Base-by-base conservation (phyloP, 2,113 vertebrate species). In the Eublepharis macularius region DNA sequence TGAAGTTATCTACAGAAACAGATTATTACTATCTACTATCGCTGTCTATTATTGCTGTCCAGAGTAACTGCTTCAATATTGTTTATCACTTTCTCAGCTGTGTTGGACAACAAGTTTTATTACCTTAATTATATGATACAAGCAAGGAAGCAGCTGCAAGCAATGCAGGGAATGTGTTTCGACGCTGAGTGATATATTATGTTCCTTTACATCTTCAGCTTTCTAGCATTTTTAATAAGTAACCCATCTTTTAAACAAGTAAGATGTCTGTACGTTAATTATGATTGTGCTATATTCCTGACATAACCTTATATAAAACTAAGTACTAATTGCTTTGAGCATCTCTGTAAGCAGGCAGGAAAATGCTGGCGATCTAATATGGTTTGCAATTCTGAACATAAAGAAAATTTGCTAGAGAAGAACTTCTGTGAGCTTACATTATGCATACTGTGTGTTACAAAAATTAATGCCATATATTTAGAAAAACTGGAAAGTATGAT, bases 41-140 rank as follows among this genome's bases (percentile, higher is more conserved):
- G 49, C 51, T 86, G 57, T 72, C 54, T 85, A 24, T 57, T 63
- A 82, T 34, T 88, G 54, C 73, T 80, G 69, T 75, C 87, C 81
- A 45, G 36, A 84, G 80, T 68, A 80, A 34, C 78, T 76, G 54
- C 12, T 82, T 43, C 36, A 80, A 57, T 76, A 76, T 63, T 89
- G 83, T 45, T 91, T 88, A 84, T 79, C 45, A 74, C 72, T 32
- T 17, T 88, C 29, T 63, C 76, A 69, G 4, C 41, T 63, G 75
- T 81, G 83, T 85, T 70, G 68, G 66, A 85, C 34, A 43, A 83
- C 36, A 36, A 43, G 68, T 85, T 90, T 86, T 86, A 76, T 82
- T 81, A 82, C 81, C 39, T 88, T 90, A 83, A 82, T 87, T 87
- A 49, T 74, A 76, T 83, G 66, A 88, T 85, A 65, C 6, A 80